Evolutionary conservation across 2,113 vertebrate genomes (phyloP).

Genomic region (Tringa solitaria): DNA sequence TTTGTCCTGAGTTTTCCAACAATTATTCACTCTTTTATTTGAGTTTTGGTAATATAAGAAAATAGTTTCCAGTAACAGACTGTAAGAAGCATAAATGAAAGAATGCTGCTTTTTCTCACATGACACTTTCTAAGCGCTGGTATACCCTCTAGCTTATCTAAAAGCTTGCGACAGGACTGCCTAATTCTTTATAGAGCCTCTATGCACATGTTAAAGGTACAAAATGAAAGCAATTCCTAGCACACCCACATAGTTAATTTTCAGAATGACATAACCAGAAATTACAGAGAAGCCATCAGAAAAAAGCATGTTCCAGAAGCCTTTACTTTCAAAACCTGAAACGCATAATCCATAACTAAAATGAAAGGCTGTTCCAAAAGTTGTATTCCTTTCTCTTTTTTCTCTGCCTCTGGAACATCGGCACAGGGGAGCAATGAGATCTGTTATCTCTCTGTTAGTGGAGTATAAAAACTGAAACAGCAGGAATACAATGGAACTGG

Average conservation of each 20-base stretch:
- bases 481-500: neutral
- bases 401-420: neutral
- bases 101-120: neutral
- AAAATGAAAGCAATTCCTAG: neutral
- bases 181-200: neutral
- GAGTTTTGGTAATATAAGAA: neutral
- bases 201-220: neutral
- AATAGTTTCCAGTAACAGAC: neutral
- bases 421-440: neutral
- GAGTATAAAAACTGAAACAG: neutral
- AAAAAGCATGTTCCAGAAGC: neutral
- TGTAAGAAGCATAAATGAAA: neutral
- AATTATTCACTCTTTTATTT: neutral
- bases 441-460: neutral
- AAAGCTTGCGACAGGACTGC: neutral
- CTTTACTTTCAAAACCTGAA: neutral
- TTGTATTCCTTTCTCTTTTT: neutral
- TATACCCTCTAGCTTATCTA: neutral
- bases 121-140: neutral
- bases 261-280: neutral
- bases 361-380: neutral
- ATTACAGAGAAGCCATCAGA: neutral
- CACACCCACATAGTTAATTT: neutral
- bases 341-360: neutral
- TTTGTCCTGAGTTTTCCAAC: neutral